A percentile compares a stretch with the other conserved stretches of the same genome.
Conservation (phyloP, 2,888 invertebrate species). For the Eupsilia transversa region DNA sequence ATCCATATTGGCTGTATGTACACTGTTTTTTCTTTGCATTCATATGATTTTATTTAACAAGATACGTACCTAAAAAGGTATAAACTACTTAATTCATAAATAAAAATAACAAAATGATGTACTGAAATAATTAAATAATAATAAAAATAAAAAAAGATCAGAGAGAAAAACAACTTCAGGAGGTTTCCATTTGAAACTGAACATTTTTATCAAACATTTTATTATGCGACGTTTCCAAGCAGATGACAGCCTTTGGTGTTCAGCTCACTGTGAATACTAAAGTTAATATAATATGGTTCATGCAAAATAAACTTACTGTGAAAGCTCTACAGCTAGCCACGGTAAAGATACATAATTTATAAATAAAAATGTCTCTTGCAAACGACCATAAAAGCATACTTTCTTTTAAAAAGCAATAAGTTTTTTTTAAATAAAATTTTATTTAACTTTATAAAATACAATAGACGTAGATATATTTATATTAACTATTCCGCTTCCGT, state of each 20-base stretch:
- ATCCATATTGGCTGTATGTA: not conserved
- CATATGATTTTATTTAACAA: too few relatives aligned
- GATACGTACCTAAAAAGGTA: too few relatives aligned
- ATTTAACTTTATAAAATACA: too few relatives aligned
- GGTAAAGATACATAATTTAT: not conserved
- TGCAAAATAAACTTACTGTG: not conserved
- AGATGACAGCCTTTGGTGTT: constrained; percentile 29
- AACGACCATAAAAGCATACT: not conserved
- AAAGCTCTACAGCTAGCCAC: not conserved
- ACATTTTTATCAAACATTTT: not conserved
- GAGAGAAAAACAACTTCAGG: not conserved
- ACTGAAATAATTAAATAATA: not conserved
- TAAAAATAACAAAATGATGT: too few relatives aligned
- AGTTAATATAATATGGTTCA: not conserved
- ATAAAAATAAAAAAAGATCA: not conserved
- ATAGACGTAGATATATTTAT: too few relatives aligned
- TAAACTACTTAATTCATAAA: too few relatives aligned
- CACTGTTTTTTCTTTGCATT: too few relatives aligned
- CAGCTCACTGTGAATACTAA: constrained; percentile 24
- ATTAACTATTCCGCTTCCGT: too few relatives aligned
- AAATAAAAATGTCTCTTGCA: not conserved
- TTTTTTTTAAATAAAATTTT: not conserved
- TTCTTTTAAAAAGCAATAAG: constrained; percentile 21
- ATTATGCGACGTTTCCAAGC: constrained; percentile 3
- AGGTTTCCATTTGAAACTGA: not conserved